Evolutionary conservation across 2,888 invertebrate species (phyloP), one percentile per base, ranked within the genome.

Genomic region (Mythimna vitellina): DNA sequence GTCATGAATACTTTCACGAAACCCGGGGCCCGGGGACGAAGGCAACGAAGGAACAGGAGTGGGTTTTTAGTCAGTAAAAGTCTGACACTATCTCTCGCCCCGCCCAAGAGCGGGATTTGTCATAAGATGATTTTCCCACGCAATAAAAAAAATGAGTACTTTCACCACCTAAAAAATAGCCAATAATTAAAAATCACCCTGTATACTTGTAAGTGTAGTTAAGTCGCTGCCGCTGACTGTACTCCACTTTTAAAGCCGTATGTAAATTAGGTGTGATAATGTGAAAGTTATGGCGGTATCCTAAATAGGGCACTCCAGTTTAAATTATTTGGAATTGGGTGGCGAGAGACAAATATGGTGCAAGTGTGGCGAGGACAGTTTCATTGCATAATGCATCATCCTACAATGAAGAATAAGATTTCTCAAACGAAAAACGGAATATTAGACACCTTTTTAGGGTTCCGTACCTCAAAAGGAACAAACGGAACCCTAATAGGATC

Each of bases 241-340:
- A 78, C 54, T 51, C 51, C 9, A 38, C 58, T 14, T 67, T 68
- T 53, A 35, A 49, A 54, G 42, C 22, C 58, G 29, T 64, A 74
- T 74, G 78, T 78, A 69, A 75, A 67, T 64, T 60, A 8, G 35
- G 4, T 56, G 65, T 74, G 60, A 75, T 65, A 67, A 53, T 67
- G 25, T 14, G 12, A 57, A 17, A 73, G 46, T 66, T 32, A 56
- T 53, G 60, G 25, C 62, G 14, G 65, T 49, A 35, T 2, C 8
- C 3, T 54, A 20, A 60, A 61, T 61, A 61, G 63, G 14, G 20
- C 49, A 29, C 1, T 49, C 25, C 8, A 20, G 22, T 32, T 35
- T 49, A 29, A 65, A 60, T 9, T 66, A 22, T 20, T 58, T 17
- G 32, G 10, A 20, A 65, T 9, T n/a, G 17, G 4, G 9, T 12